Evolutionary conservation across 1,140 invertebrate species (phyloP).

Genomic region (Asbolus verrucosus): DNA sequence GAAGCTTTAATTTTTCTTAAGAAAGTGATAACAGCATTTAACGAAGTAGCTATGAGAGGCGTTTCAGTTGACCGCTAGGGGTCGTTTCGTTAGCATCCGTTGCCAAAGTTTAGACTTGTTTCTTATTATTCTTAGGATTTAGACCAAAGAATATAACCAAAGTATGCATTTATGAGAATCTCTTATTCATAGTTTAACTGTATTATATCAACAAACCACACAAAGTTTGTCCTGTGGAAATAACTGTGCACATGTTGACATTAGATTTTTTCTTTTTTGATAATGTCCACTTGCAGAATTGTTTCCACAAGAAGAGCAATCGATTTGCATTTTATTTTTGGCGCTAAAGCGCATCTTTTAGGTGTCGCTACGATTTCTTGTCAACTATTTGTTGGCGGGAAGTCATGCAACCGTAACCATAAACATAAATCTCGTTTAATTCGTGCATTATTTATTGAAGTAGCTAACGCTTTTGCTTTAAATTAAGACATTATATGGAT

Average conservation of each 20-base stretch:
- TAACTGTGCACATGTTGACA: too few relatives aligned
- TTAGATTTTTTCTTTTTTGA: not conserved
- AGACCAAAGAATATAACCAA: constrained; percentile 5
- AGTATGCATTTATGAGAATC: constrained; percentile 1
- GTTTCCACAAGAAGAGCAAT: too few relatives aligned
- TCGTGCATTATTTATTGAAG: constrained; percentile 9
- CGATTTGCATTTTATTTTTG: not conserved
- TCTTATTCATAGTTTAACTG: not conserved
- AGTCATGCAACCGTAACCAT: too few relatives aligned
- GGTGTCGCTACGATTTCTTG: too few relatives aligned
- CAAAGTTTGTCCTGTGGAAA: too few relatives aligned
- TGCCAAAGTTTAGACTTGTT: not conserved
- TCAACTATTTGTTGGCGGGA: too few relatives aligned
- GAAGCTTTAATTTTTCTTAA: not conserved
- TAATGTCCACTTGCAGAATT: too few relatives aligned
- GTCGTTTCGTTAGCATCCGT: not conserved
- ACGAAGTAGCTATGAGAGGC: too few relatives aligned
- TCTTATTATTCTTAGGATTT: not conserved
- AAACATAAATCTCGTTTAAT: too few relatives aligned
- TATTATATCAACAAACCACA: not conserved
- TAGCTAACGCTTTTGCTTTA: constrained; percentile 20
- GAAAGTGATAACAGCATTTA: too few relatives aligned
- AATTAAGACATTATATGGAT: not conserved
- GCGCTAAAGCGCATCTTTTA: too few relatives aligned
- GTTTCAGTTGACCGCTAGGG: too few relatives aligned